Conservation (phyloP, 2,888 invertebrate genomes). For the Auanema freiburgensis region DNA sequence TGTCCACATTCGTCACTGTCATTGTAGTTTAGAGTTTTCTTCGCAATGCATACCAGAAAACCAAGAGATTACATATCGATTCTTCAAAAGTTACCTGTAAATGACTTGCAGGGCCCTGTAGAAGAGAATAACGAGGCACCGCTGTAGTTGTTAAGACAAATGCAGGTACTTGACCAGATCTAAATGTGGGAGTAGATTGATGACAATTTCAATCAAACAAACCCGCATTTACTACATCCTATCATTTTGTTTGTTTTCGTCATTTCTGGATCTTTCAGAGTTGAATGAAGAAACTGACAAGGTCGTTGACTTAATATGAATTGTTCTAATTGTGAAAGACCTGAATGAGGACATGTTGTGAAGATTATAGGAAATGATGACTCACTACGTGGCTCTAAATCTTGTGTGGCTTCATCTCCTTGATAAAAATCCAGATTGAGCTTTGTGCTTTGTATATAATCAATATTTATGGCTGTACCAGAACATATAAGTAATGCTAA, state of each 20-base stretch:
- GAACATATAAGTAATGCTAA: slow-evolving; percentile 12
- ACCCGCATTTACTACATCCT: background rate
- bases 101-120: slow-evolving; percentile 28
- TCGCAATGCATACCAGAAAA: background rate
- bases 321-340: no score
- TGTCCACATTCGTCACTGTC: background rate
- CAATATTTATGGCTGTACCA: slow-evolving; percentile 11
- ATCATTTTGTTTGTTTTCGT: background rate
- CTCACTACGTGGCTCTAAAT: no score
- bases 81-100: slow-evolving; percentile 16
- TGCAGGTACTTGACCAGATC: slow-evolving; percentile 3
- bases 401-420: no score
- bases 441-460: background rate
- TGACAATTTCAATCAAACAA: background rate
- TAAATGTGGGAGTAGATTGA: background rate
- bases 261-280: background rate
- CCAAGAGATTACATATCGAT: background rate
- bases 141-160: slow-evolving; percentile 29
- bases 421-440: no score
- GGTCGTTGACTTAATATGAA: no score
- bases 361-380: no score
- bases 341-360: no score
- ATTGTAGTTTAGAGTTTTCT: slow-evolving; percentile 1
- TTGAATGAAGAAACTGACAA: background rate
- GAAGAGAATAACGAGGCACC: slow-evolving; percentile 26